These are phyloP conservation scores for Tetheella fluctuosa DNA, from an alignment of 2,888 invertebrate species.

Conservation along the genomic window DNA sequence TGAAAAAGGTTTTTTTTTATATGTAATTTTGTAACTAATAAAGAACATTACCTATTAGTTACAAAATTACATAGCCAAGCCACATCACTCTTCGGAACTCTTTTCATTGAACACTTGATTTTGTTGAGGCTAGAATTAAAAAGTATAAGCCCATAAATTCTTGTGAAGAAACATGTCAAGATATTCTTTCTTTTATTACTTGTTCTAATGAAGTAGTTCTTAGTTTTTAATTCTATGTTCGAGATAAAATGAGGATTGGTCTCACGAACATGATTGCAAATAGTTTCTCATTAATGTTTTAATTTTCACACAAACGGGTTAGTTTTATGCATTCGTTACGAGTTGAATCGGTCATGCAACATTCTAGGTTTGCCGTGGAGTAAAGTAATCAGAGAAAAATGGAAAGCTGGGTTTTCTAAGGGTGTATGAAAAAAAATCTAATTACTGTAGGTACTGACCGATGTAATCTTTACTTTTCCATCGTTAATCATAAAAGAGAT, in stretches of 20 bases:
- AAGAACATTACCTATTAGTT: too few relatives aligned
- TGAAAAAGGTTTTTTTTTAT: too few relatives aligned
- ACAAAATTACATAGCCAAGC: too few relatives aligned
- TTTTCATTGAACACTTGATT: too few relatives aligned
- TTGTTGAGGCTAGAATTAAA: too few relatives aligned
- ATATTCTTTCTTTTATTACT: too few relatives aligned
- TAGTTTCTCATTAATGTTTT: neutral
- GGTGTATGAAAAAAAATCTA: too few relatives aligned
- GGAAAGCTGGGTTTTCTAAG: neutral
- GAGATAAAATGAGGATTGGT: neutral
- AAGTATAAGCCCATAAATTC: too few relatives aligned
- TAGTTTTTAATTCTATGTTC: neutral
- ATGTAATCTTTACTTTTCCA: neutral
- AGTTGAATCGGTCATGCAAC: neutral
- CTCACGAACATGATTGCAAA: neutral
- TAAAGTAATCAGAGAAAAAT: neutral
- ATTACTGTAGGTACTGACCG: neutral
- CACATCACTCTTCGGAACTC: too few relatives aligned
- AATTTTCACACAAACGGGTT: neutral
- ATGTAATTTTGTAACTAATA: too few relatives aligned
- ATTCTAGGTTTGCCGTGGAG: neutral
- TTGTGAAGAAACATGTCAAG: too few relatives aligned
- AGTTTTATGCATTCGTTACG: conserved; percentile 1
- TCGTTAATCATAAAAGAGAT: too few relatives aligned
- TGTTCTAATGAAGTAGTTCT: neutral